These are phyloP conservation scores for Drosophila mimica DNA, from an alignment of 2,888 invertebrate species.

Conservation along the genomic window DNA sequence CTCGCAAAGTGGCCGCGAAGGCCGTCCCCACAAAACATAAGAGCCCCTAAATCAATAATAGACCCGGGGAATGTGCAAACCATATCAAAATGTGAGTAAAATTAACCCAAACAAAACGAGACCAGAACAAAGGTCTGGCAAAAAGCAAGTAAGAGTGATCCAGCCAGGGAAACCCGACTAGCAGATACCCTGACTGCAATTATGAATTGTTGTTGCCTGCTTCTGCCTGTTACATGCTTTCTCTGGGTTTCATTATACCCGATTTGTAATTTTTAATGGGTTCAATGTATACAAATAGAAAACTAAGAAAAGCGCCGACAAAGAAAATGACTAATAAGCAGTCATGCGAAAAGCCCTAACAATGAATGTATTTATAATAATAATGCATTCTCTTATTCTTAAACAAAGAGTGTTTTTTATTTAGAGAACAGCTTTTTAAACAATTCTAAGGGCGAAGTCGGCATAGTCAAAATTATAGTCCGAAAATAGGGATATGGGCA, in stretches of 20 bases:
- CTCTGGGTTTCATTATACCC: not conserved
- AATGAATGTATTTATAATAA: not conserved
- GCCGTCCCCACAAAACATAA: slow-evolving; percentile 54
- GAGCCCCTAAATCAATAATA: slow-evolving; percentile 58
- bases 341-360: not conserved
- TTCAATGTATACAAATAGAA: not conserved
- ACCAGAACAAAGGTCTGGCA: not conserved
- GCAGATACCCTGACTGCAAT: not conserved
- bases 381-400: not conserved
- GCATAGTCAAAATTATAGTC: no score
- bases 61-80: slow-evolving; percentile 16
- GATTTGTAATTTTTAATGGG: not conserved
- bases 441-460: no score
- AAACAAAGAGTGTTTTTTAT: not conserved
- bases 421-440: not conserved
- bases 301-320: not conserved
- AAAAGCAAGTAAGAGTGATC: not conserved
- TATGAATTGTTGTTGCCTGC: not conserved
- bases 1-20: slow-evolving; percentile 56
- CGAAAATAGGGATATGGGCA: no score
- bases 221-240: not conserved
- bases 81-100: slow-evolving; percentile 13
- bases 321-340: not conserved
- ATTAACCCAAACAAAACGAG: not conserved
- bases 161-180: not conserved